Conservation (phyloP, 2,888 invertebrate genomes). For the Cheilosia urbana region DNA sequence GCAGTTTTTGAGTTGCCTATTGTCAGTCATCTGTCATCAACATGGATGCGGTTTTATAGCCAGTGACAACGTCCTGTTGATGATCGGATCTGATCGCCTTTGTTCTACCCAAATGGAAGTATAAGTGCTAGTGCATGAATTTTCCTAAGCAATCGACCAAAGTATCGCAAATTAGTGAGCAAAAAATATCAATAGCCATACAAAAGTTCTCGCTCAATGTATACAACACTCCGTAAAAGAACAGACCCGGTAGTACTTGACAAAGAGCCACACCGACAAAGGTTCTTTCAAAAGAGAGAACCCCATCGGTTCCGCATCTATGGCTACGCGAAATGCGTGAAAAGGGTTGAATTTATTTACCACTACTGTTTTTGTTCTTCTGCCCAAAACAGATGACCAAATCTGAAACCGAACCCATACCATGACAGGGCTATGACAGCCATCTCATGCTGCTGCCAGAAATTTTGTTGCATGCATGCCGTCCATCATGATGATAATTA, state of each 20-base stretch:
- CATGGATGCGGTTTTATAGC: too few relatives aligned
- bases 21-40: too few relatives aligned
- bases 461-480: conserved; percentile 51
- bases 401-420: conserved; percentile 24
- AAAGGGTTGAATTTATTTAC: conserved; percentile 55
- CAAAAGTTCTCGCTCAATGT: background rate
- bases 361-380: conserved; percentile 11
- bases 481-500: conserved; percentile 28
- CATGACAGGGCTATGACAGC: conserved; percentile 28
- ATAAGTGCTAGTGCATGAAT: too few relatives aligned
- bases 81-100: background rate
- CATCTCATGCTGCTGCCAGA: conserved; percentile 11
- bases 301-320: conserved; percentile 61
- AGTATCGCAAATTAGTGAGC: background rate
- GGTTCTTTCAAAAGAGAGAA: background rate
- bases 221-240: background rate
- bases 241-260: conserved; percentile 2
- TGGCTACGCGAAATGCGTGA: conserved; percentile 64
- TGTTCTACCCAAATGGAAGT: too few relatives aligned
- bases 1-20: too few relatives aligned
- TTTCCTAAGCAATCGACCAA: background rate
- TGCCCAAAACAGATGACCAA: conserved; percentile 50
- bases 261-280: conserved; percentile 5
- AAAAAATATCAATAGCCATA: background rate
- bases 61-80: too few relatives aligned